phyloP scores from a whole-genome alignment of 2,113 vertebrate species.

The Charina bottae region DNA sequence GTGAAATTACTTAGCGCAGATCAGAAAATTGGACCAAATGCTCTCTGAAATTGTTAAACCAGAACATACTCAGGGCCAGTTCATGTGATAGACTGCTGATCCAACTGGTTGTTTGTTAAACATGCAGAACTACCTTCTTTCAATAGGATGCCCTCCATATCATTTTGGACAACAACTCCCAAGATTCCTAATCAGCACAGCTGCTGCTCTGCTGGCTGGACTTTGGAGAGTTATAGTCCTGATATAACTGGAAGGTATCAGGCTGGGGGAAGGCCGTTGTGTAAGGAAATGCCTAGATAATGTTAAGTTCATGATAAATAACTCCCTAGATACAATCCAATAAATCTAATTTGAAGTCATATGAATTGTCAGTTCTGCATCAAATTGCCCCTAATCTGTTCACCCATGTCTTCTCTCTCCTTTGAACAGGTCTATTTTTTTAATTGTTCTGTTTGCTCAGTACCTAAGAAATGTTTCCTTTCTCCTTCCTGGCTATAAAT shows the following conservation, averaged over 20 bases:
- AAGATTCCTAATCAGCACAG: neutral
- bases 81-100: neutral
- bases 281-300: neutral
- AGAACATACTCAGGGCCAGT: neutral
- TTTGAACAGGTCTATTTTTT: constrained; percentile 83
- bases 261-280: neutral
- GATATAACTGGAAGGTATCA: neutral
- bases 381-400: neutral
- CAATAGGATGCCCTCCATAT: neutral
- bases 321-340: neutral
- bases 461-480: constrained; percentile 85
- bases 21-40: neutral
- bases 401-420: neutral
- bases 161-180: neutral
- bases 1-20: neutral
- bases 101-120: neutral
- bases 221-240: neutral
- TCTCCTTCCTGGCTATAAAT: constrained; percentile 81
- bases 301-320: neutral
- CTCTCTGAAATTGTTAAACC: neutral
- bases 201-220: neutral
- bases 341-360: neutral
- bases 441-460: constrained; percentile 93
- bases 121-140: neutral
- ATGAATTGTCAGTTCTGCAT: neutral